Evolutionary conservation across 2,797 vertebrate species (phyloP).

Genomic region (Distichodus sexfasciatus): DNA sequence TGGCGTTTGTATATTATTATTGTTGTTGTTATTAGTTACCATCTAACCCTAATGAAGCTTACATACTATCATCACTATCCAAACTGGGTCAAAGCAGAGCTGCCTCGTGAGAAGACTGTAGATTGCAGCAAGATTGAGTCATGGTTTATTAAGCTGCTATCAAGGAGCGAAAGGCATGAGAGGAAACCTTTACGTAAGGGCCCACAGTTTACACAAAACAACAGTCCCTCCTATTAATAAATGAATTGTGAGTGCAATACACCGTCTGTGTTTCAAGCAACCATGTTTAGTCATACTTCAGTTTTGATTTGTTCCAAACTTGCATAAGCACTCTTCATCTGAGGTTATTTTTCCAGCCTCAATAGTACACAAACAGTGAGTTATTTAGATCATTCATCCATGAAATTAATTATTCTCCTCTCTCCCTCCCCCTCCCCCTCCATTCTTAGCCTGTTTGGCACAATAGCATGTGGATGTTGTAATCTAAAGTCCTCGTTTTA

Average conservation of each 20-base stretch:
- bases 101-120: slow-evolving; percentile 47
- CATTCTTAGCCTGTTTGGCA: slow-evolving; percentile 46
- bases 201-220: no score
- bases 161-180: slow-evolving; percentile 15
- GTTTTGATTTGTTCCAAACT: not conserved
- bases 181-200: no score
- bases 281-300: no score
- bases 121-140: slow-evolving; percentile 34
- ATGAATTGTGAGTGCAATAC: no score
- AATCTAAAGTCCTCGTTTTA: slow-evolving; percentile 36
- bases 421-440: slow-evolving; percentile 48
- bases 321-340: slow-evolving; percentile 21
- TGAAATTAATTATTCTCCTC: slow-evolving; percentile 65
- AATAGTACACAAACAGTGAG: slow-evolving; percentile 47
- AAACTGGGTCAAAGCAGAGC: slow-evolving; percentile 54
- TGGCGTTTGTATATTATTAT: no score
- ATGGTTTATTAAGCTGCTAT: slow-evolving; percentile 24
- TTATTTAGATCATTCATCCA: slow-evolving; percentile 54
- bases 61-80: slow-evolving; percentile 35
- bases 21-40: no score
- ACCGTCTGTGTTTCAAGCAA: no score
- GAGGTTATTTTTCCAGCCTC: slow-evolving; percentile 37
- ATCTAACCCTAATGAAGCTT: no score
- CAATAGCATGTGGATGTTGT: slow-evolving; percentile 22
- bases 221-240: no score